These are phyloP conservation scores for Pollenia griseotomentosa DNA, from an alignment of 2,888 invertebrate species.

Conservation along the genomic window DNA sequence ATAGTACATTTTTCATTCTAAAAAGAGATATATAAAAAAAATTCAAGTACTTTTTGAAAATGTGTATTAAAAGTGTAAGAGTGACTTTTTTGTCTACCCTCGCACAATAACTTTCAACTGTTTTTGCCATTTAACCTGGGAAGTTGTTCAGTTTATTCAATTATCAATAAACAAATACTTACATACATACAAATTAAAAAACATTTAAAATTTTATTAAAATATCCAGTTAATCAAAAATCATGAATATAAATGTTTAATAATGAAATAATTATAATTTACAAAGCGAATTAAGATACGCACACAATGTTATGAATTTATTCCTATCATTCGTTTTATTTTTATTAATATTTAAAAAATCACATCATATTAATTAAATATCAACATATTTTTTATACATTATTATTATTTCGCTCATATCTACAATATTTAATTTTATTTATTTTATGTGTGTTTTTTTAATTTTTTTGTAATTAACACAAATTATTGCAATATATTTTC, in stretches of 20 bases:
- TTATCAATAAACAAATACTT: conserved; percentile 26
- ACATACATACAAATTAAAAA: conserved; percentile 6
- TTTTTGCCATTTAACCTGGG: not conserved
- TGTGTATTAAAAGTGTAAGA: not conserved
- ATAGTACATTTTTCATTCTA: no score
- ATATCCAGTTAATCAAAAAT: conserved; percentile 42
- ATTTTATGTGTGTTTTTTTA: conserved; percentile 12
- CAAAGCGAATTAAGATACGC: conserved; percentile 27
- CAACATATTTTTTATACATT: conserved; percentile 29
- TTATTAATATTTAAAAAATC: conserved; percentile 51
- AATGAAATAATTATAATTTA: conserved; percentile 36
- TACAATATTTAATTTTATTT: conserved; percentile 34
- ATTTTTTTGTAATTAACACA: conserved; percentile 63
- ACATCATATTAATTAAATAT: conserved; percentile 61
- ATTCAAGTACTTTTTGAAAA: no score
- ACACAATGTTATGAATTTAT: not conserved
- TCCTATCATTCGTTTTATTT: not conserved
- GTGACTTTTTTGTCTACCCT: not conserved
- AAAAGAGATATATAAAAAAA: no score
- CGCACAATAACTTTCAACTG: not conserved
- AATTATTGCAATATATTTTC: conserved; percentile 70
- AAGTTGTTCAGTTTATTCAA: conserved; percentile 28
- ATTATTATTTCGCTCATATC: conserved; percentile 1
- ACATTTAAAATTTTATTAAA: conserved; percentile 30
- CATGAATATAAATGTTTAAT: conserved; percentile 12